A percentile compares a stretch with the other conserved stretches of the same genome.
These are phyloP conservation scores for Idaea biselata DNA, from an alignment of 2,888 invertebrate genomes.

Conservation along the genomic window DNA sequence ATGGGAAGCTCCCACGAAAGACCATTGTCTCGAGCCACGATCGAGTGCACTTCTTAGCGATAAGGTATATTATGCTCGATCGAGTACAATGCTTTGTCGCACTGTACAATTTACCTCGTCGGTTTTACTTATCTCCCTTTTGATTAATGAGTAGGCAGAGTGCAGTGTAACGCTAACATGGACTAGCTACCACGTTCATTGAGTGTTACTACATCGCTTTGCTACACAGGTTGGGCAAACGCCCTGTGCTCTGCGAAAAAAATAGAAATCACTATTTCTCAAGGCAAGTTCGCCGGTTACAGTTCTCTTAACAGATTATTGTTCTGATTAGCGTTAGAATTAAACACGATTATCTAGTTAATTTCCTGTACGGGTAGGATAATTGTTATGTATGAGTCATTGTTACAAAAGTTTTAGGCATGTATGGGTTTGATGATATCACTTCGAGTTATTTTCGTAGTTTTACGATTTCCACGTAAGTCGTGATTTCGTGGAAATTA, in stretches of 20 bases:
- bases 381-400: conserved; percentile 29
- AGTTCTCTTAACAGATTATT: conserved; percentile 55
- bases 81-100: conserved; percentile 43
- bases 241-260: conserved; percentile 56
- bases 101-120: conserved; percentile 47
- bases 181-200: conserved; percentile 35
- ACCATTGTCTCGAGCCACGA: conserved; percentile 45
- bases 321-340: conserved; percentile 55
- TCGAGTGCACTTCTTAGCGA: conserved; percentile 61
- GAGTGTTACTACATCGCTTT: conserved; percentile 32
- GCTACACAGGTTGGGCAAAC: conserved; percentile 57
- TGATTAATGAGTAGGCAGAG: conserved; percentile 41
- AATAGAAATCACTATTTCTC: conserved; percentile 60
- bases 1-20: conserved; percentile 71
- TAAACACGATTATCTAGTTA: conserved; percentile 55
- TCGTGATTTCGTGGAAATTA: too few relatives aligned
- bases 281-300: conserved; percentile 63
- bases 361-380: conserved; percentile 52
- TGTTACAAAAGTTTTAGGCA: conserved; percentile 21
- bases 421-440: conserved; percentile 1
- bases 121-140: conserved; percentile 34
- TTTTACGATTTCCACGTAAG: neutral
- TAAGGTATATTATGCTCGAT: conserved; percentile 48
- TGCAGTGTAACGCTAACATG: conserved; percentile 43
- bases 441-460: neutral